Base-by-base conservation (phyloP, 2,797 vertebrate species). In the Scolopax bukidnonensis region DNA sequence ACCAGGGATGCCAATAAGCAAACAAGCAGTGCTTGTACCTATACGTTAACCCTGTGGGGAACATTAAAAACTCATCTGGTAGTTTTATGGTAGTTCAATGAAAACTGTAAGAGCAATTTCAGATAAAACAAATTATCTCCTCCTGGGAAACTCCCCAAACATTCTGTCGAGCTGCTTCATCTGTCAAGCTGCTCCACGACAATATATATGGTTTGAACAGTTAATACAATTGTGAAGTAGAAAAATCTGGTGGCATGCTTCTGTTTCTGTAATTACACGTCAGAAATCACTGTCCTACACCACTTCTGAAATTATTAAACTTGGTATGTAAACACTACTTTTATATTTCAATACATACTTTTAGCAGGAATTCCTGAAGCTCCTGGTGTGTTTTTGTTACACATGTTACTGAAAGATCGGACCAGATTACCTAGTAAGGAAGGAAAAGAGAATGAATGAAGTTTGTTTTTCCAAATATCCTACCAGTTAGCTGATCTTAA, bases 351-450 rank as follows among this genome's bases (percentile, higher is more conserved):
- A 96, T 85, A 97, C 97, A 87, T 98, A 98, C 98, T 97, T 98
- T 98, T 82, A 98, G 97, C 67, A 98, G 96, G 95, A 98, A 98
- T 96, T 98, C 98, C 84, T 98, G 98, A 93, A 98, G 97, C 94
- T 98, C 98, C 92, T 98, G 98, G 74, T 98, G 97, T 74, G 98
- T 98, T 98, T 98, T 98, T 95, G 98, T 98, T 96, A 98, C 98
- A 96, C 97, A 98, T 2, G 98, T 98, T 93, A 97, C 97, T 3
- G 98, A 98, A 97, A 97, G 97, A 97, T 98, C 98, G 0, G 98
- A 98, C 98, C 98, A 98, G 81, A 95, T 98, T 92, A 98, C 98
- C 98, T 98, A 94, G 91, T 89, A 95, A 88, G 14, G n/a, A 93
- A 93, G 9, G 23, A 47, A 81, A 83, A 93, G 32, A 88, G 9